phyloP scores from a whole-genome alignment of 2,113 vertebrate species.

The Nibea albiflora region DNA sequence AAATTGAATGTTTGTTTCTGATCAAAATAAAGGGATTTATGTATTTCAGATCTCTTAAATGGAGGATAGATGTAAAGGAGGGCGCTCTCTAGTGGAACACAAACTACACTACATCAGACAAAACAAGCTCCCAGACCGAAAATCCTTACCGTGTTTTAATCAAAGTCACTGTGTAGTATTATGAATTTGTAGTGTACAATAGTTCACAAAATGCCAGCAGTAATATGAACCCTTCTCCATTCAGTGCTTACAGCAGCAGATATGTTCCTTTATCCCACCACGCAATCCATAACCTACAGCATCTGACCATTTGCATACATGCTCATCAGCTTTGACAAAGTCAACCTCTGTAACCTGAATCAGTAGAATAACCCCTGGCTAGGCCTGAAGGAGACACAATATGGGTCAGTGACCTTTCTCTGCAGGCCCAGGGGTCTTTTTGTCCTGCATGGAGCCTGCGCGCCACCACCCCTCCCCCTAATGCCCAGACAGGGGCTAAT shows the following conservation, averaged over 20 bases:
- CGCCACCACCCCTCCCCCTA: conserved; percentile 38
- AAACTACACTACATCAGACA: conserved; percentile 29
- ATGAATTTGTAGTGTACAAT: conserved; percentile 6
- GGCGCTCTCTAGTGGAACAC: conserved; percentile 66
- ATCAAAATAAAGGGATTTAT: conserved; percentile 18
- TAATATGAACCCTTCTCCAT: conserved; percentile 5
- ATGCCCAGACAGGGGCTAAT: conserved; percentile 72
- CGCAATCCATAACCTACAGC: conserved; percentile 37
- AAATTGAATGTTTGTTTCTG: conserved; percentile 61
- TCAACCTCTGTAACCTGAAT: conserved; percentile 54
- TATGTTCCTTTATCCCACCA: conserved; percentile 27
- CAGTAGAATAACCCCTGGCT: conserved; percentile 57
- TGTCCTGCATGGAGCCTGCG: conserved; percentile 55
- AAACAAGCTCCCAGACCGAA: not conserved
- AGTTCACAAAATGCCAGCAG: conserved; percentile 20
- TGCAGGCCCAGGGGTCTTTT: conserved; percentile 66
- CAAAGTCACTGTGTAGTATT: conserved; percentile 11
- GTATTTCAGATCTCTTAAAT: not conserved
- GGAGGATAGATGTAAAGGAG: conserved; percentile 38
- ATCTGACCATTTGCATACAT: conserved; percentile 54
- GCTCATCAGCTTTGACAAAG: conserved; percentile 62
- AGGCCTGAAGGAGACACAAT: conserved; percentile 69
- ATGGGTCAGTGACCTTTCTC: conserved; percentile 78
- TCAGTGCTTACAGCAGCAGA: conserved; percentile 36
- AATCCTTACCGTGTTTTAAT: not conserved